Conservation (phyloP, 2,888 invertebrate species). For the Dugesia japonica region DNA sequence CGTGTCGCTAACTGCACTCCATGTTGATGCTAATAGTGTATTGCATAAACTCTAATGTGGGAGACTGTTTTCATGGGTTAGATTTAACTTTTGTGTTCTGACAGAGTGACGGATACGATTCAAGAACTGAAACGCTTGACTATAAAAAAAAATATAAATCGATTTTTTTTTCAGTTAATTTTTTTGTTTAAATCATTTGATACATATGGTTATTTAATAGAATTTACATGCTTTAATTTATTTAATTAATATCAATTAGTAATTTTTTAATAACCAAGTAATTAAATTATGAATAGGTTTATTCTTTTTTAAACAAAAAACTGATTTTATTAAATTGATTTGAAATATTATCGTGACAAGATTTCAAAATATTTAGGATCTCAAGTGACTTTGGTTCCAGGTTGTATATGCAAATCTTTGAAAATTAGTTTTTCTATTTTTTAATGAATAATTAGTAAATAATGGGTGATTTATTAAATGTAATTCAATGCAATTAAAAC, state of each 20-base stretch:
- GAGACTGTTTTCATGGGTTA: not conserved
- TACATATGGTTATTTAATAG: not conserved
- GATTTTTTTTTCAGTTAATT: not conserved
- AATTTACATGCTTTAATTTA: not conserved
- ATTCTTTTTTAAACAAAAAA: not conserved
- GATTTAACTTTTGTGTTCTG: not conserved
- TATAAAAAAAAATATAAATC: not conserved
- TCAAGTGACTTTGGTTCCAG: no score
- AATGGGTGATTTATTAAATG: no score
- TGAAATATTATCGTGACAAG: not conserved
- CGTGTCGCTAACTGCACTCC: not conserved
- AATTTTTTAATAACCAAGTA: not conserved
- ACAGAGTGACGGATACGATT: not conserved
- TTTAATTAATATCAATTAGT: not conserved
- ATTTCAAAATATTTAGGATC: no score
- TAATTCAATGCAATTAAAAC: no score
- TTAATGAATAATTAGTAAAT: no score
- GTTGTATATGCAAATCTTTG: no score
- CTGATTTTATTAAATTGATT: not conserved
- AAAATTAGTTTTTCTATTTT: no score
- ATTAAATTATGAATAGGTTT: not conserved
- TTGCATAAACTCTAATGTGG: not conserved
- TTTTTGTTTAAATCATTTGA: not conserved
- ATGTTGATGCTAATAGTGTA: not conserved
- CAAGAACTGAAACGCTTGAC: not conserved